Conservation (phyloP, 1,140 invertebrate species). For the Megathymus violae region DNA sequence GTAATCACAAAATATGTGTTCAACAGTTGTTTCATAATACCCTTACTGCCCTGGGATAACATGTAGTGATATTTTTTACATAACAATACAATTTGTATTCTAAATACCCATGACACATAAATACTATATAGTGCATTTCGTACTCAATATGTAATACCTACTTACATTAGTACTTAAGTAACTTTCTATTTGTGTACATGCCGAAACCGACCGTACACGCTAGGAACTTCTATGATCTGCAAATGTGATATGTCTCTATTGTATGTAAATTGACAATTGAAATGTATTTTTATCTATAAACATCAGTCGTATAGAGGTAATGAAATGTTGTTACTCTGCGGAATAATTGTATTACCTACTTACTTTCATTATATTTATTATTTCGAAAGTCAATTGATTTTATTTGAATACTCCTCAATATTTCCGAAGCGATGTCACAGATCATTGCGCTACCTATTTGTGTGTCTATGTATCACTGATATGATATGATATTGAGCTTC, state of each 20-base stretch:
- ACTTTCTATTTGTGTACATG: neutral
- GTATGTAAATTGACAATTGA: slow-evolving; percentile 30
- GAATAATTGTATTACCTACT: slow-evolving; percentile 56
- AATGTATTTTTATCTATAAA: slow-evolving; percentile 38
- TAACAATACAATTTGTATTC: no score
- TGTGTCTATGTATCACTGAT: no score
- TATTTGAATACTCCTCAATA: slow-evolving; percentile 23
- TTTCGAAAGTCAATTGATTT: slow-evolving; percentile 39
- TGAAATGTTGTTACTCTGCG: slow-evolving; percentile 50
- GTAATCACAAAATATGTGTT: no score
- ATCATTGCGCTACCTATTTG: no score
- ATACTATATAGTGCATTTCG: no score
- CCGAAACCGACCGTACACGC: slow-evolving; percentile 6
- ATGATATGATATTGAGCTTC: no score
- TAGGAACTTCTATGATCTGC: slow-evolving; percentile 44
- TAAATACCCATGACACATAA: neutral
- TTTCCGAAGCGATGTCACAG: no score
- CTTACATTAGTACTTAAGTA: no score
- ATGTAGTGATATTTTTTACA: no score
- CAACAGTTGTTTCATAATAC: no score
- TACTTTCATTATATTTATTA: slow-evolving; percentile 66
- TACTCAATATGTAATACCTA: neutral
- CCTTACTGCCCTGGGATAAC: no score
- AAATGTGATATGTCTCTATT: slow-evolving; percentile 54
- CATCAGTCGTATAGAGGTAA: slow-evolving; percentile 41